Evolutionary conservation across 2,888 invertebrate genomes (phyloP).

Genomic region (Hermaeophaga mercurialis): DNA sequence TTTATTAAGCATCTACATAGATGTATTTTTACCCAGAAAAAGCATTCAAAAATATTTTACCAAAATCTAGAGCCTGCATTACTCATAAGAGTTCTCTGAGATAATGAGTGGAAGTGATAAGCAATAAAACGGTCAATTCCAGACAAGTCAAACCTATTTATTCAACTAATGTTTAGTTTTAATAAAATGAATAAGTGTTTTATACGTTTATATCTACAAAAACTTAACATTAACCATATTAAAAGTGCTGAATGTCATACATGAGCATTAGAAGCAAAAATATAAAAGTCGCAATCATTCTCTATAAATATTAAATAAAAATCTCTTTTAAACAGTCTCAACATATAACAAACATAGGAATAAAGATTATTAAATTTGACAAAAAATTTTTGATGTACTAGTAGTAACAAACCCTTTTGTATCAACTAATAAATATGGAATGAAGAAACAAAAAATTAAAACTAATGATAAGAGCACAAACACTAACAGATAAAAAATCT

Average conservation of each 20-base stretch:
- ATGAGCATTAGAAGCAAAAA: constrained; percentile 14
- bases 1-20: too few species aligned
- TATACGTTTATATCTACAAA: constrained; percentile 4
- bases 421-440: constrained; percentile 17
- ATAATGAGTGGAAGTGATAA: too few species aligned
- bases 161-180: constrained; percentile 10
- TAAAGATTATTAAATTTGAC: too few species aligned
- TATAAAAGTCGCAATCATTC: constrained; percentile 4
- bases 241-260: background rate
- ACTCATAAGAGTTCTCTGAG: too few species aligned
- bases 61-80: too few species aligned
- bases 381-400: too few species aligned
- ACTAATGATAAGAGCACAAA: constrained; percentile 5
- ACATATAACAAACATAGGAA: constrained; percentile 1
- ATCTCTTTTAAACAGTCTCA: constrained; percentile 19
- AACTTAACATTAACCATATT: constrained; percentile 19
- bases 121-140: too few species aligned
- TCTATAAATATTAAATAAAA: constrained; percentile 17
- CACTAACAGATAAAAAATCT: constrained; percentile 3
- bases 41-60: too few species aligned
- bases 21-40: too few species aligned
- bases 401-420: too few species aligned
- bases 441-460: constrained; percentile 16
- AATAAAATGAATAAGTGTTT: constrained; percentile 9
- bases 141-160: constrained; percentile 3